Percentiles rank a stretch among this genome's conserved stretches.
Conservation (phyloP, 2,113 vertebrate species). For the Aleadryas rufinucha region DNA sequence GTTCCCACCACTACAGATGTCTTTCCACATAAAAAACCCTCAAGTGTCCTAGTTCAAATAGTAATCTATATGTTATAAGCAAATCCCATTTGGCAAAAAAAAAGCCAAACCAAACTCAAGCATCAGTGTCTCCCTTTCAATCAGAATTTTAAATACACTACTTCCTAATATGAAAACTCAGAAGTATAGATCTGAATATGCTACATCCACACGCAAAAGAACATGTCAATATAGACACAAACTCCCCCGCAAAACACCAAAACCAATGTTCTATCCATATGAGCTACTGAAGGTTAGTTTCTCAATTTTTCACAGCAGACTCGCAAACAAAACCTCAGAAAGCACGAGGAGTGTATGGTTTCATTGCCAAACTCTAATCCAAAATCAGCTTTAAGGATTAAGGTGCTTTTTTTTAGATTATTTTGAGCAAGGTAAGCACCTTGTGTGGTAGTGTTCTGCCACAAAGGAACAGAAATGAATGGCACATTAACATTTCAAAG, state of each 20-base stretch:
- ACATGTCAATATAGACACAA: not conserved
- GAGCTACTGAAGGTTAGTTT: not conserved
- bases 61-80: not conserved
- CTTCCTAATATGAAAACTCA: not conserved
- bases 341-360: not conserved
- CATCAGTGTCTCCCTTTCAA: not conserved
- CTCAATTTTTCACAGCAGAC: not conserved
- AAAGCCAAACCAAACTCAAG: not conserved
- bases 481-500: not conserved
- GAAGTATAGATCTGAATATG: not conserved
- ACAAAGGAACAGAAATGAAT: not conserved
- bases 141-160: not conserved
- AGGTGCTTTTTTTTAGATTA: not conserved
- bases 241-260: not conserved
- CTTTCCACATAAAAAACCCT: not conserved
- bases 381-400: not conserved
- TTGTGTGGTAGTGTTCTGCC: not conserved
- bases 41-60: not conserved
- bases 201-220: not conserved
- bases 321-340: not conserved
- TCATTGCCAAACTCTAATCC: not conserved
- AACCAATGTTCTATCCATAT: fast-evolving
- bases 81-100: not conserved
- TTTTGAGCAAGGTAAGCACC: not conserved
- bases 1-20: not conserved